Conservation (phyloP, 2,113 vertebrate genomes). For the Morone chrysops region DNA sequence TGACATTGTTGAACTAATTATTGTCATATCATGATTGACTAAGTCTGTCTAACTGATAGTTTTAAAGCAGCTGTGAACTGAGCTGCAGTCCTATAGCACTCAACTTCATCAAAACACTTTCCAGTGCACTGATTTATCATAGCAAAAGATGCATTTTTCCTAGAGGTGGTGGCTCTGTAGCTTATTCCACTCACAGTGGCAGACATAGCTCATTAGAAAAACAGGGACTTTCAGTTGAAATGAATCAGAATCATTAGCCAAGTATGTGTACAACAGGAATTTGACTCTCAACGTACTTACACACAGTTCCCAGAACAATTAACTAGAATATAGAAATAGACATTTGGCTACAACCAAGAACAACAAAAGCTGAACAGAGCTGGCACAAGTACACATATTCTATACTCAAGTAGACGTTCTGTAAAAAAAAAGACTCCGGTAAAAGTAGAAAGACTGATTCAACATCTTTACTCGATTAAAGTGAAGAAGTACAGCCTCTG, state of each 20-base stretch:
- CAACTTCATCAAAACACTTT: constrained; percentile 6
- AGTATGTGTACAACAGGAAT: not conserved
- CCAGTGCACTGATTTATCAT: not conserved
- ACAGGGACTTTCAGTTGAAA: not conserved
- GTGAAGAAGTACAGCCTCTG: no score
- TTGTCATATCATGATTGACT: constrained; percentile 38
- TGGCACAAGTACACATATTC: not conserved
- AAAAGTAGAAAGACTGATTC: no score
- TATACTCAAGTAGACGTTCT: not conserved
- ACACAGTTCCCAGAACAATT: no score
- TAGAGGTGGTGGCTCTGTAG: not conserved
- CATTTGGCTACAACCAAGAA: not conserved
- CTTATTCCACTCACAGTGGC: not conserved
- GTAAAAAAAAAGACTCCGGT: no score
- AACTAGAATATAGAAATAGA: no score
- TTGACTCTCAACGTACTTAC: no score
- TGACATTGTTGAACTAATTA: constrained; percentile 56
- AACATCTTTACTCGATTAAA: no score
- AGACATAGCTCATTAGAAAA: not conserved
- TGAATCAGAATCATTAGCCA: not conserved
- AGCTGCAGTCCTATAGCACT: not conserved
- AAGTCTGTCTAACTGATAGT: constrained; percentile 56
- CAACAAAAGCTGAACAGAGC: not conserved
- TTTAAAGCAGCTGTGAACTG: constrained; percentile 42
- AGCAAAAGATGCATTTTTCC: not conserved